Conservation (phyloP, 2,888 invertebrate species). For the Autographa pulchrina region DNA sequence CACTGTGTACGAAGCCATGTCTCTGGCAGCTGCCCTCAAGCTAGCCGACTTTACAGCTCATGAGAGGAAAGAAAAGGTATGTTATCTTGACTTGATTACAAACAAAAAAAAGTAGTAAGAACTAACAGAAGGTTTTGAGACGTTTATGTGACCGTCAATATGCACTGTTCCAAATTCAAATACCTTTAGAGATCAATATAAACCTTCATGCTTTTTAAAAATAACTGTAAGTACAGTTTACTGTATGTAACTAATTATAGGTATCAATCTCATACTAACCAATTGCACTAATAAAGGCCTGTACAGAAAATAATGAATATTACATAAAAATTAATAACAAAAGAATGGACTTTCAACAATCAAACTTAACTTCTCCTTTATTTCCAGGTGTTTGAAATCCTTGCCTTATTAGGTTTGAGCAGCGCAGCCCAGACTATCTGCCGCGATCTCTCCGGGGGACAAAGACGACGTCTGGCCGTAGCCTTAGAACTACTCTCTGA, state of each 20-base stretch:
- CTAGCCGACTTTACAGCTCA: conserved; percentile 92
- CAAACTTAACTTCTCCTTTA: conserved; percentile 8
- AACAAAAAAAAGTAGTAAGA: no score
- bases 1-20: conserved; percentile 95
- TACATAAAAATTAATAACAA: no score
- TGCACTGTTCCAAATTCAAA: no score
- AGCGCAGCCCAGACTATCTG: conserved; percentile 92
- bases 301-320: no score
- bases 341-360: neutral
- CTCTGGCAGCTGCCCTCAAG: conserved; percentile 94
- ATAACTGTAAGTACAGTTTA: no score
- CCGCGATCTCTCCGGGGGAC: conserved; percentile 94
- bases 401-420: conserved; percentile 92
- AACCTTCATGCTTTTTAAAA: no score
- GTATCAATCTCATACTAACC: no score
- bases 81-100: conserved; percentile 28
- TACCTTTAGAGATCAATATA: no score
- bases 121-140: no score
- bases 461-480: conserved; percentile 94
- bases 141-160: no score
- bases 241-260: no score
- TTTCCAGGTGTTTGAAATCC: conserved; percentile 92
- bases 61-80: conserved; percentile 92
- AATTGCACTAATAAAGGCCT: no score
- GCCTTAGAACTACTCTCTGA: conserved; percentile 96